Conservation (phyloP, 2,113 vertebrate species). For the Cricetomys ansorgei region DNA sequence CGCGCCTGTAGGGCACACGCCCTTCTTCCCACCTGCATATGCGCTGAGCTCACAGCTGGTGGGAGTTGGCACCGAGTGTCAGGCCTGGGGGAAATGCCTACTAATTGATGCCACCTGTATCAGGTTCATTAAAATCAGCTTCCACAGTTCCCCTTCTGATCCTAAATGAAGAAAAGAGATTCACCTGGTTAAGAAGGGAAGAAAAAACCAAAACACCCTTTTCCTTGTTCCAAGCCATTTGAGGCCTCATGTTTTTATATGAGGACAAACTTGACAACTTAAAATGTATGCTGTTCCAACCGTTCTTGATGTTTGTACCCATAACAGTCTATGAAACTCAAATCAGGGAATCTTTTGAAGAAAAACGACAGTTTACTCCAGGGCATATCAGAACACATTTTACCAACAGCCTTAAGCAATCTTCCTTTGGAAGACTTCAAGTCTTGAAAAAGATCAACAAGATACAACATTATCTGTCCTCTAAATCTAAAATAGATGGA, state of each 20-base stretch:
- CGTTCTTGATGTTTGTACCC: conserved; percentile 80
- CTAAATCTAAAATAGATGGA: conserved; percentile 56
- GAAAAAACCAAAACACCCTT: conserved; percentile 77
- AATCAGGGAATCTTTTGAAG: conserved; percentile 76
- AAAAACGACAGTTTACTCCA: conserved; percentile 71
- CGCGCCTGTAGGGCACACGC: no score
- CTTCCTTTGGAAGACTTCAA: conserved; percentile 74
- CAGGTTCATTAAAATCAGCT: background rate
- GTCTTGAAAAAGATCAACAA: conserved; percentile 66
- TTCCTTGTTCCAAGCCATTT: conserved; percentile 81
- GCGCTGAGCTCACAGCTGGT: background rate
- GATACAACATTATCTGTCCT: conserved; percentile 65
- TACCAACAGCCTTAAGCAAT: conserved; percentile 69
- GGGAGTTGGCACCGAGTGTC: background rate
- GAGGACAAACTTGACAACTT: conserved; percentile 77
- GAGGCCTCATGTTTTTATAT: conserved; percentile 78
- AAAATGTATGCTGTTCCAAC: conserved; percentile 77
- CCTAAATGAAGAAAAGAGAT: conserved; percentile 77
- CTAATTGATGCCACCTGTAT: background rate
- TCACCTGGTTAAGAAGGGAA: conserved; percentile 76
- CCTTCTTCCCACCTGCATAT: background rate
- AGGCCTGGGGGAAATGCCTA: background rate
- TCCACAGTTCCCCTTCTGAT: conserved; percentile 60
- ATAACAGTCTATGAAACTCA: conserved; percentile 74
- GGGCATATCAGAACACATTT: conserved; percentile 70